Evolutionary conservation across 2,888 invertebrate species (phyloP).

Genomic region (Tupiocoris notatus): DNA sequence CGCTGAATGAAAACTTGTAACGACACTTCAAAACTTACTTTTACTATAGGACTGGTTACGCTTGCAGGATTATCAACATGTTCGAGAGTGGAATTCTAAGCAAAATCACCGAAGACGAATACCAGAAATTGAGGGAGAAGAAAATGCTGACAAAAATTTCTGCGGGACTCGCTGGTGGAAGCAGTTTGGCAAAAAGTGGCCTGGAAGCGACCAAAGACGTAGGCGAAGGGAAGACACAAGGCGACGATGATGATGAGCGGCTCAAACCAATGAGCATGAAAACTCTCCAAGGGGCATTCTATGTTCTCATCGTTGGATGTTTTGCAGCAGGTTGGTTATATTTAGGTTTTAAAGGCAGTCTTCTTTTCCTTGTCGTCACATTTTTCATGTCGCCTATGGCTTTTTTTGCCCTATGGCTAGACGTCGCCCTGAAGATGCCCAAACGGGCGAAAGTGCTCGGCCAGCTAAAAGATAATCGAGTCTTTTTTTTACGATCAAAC

Average conservation of each 20-base stretch:
- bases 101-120: slow-evolving; percentile 75
- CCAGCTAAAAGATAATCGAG: no score
- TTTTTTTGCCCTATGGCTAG: no score
- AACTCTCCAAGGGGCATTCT: slow-evolving; percentile 73
- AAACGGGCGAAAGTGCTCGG: no score
- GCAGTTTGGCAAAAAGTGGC: slow-evolving; percentile 1
- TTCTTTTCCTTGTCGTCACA: no score
- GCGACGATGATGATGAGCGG: slow-evolving; percentile 50
- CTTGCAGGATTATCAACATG: slow-evolving; percentile 65
- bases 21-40: background rate
- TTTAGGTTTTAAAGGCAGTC: no score
- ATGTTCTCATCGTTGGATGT: slow-evolving; percentile 66
- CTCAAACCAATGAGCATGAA: slow-evolving; percentile 64
- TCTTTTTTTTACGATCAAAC: no score
- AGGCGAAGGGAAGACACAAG: slow-evolving; percentile 46
- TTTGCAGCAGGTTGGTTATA: slow-evolving; percentile 63
- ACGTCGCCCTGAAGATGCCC: no score
- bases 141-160: background rate
- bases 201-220: slow-evolving; percentile 34
- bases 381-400: no score
- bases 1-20: no score
- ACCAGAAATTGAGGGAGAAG: slow-evolving; percentile 65
- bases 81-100: slow-evolving; percentile 75
- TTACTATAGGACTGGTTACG: no score
- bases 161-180: background rate